Evolutionary conservation across 2,797 vertebrate species (phyloP).

Genomic region (Neosilurus hyrtlii): DNA sequence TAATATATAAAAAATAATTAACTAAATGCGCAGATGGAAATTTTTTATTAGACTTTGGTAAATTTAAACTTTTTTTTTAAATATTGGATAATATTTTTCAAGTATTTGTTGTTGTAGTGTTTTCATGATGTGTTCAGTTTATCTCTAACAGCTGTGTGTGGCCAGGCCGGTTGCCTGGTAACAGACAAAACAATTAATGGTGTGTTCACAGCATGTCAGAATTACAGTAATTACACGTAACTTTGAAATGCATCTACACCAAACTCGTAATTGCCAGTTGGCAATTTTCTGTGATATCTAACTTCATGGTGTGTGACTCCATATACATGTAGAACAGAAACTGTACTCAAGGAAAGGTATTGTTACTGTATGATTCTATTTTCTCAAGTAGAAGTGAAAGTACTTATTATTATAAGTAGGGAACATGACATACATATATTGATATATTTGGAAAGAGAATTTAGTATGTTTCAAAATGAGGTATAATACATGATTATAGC

Average conservation of each 20-base stretch:
- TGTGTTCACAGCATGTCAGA: slow-evolving; percentile 3
- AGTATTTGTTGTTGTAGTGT: neutral
- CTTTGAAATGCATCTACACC: neutral
- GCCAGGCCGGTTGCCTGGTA: neutral
- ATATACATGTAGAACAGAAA: neutral
- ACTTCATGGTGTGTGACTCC: neutral
- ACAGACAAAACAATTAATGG: slow-evolving; percentile 17
- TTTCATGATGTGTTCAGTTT: neutral
- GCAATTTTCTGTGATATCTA: neutral
- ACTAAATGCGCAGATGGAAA: neutral
- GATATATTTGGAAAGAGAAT: too few species aligned
- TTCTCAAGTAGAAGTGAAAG: too few species aligned
- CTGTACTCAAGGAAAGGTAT: too few species aligned
- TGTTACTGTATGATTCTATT: too few species aligned
- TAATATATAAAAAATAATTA: neutral
- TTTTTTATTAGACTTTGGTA: too few species aligned
- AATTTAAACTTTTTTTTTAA: neutral
- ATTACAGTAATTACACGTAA: slow-evolving; percentile 21
- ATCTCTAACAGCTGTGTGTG: neutral
- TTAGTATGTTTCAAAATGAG: too few species aligned
- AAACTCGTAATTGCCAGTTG: neutral
- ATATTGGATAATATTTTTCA: neutral
- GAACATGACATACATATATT: too few species aligned
- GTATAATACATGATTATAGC: too few species aligned
- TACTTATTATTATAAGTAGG: too few species aligned